Evolutionary conservation across 2,113 vertebrate genomes (phyloP).

Genomic region (Epinephelus moara): DNA sequence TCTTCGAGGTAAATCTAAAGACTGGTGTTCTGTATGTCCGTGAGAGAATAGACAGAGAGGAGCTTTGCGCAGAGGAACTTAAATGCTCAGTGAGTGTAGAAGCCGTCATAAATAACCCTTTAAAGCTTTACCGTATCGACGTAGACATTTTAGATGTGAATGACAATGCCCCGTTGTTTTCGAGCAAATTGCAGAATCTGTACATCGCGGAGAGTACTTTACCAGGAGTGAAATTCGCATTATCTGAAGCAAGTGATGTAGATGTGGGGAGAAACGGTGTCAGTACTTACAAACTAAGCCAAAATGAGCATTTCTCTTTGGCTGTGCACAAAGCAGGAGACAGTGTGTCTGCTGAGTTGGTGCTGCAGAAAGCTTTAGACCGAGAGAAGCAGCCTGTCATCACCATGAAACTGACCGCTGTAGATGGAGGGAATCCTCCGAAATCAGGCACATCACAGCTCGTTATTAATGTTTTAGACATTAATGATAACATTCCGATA

Average conservation of each 20-base stretch:
- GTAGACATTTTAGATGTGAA: constrained; percentile 87
- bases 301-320: constrained; percentile 81
- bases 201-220: constrained; percentile 82
- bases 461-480: constrained; percentile 84
- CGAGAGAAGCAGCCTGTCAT: constrained; percentile 82
- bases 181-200: constrained; percentile 73
- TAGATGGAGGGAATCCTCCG: constrained; percentile 81
- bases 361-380: constrained; percentile 86
- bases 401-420: constrained; percentile 75
- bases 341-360: constrained; percentile 83
- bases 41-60: constrained; percentile 80
- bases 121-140: constrained; percentile 85
- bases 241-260: constrained; percentile 84
- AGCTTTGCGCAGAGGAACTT: constrained; percentile 75
- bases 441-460: constrained; percentile 83
- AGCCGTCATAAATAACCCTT: constrained; percentile 82
- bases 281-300: constrained; percentile 84
- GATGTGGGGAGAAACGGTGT: constrained; percentile 83
- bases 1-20: constrained; percentile 79
- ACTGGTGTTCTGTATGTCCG: constrained; percentile 78
- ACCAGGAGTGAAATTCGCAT: constrained; percentile 78
- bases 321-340: constrained; percentile 81
- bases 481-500: constrained; percentile 87
- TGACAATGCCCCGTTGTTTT: constrained; percentile 87
- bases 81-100: constrained; percentile 81